phyloP scores from a whole-genome alignment of 2,888 invertebrate species.

The Drosophila nr. fundita region DNA sequence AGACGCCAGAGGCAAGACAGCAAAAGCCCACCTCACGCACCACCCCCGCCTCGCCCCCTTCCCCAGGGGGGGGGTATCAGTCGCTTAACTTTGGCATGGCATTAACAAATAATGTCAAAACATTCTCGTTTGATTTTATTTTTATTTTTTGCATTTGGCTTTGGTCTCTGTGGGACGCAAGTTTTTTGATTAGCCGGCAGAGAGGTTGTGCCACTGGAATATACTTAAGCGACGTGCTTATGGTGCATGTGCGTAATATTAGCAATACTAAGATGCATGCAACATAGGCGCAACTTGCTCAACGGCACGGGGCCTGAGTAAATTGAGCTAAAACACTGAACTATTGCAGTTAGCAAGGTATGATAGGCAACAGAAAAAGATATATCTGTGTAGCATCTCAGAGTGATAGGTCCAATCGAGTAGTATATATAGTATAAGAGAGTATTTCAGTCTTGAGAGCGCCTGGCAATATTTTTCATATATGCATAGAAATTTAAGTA shows the following conservation, averaged over 20 bases:
- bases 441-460: neutral
- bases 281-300: constrained; percentile 21
- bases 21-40: constrained; percentile 9
- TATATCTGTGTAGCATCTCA: neutral
- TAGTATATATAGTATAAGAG: neutral
- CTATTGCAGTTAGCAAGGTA: neutral
- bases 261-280: constrained; percentile 2
- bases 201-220: neutral
- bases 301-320: constrained; percentile 38
- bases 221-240: neutral
- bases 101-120: constrained; percentile 69
- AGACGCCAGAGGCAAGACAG: constrained; percentile 6
- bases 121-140: constrained; percentile 54
- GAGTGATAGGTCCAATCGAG: neutral
- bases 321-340: neutral
- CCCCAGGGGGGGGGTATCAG: neutral
- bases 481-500: neutral
- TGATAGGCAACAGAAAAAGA: neutral
- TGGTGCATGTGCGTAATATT: constrained; percentile 37
- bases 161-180: constrained; percentile 11
- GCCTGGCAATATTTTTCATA: accelerated
- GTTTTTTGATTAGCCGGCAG: neutral
- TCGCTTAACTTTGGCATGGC: constrained; percentile 7
- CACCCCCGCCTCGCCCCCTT: neutral
- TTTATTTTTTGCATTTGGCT: neutral